phyloP scores from a whole-genome alignment of 1,140 invertebrate genomes.

The Lepidurus apus region DNA sequence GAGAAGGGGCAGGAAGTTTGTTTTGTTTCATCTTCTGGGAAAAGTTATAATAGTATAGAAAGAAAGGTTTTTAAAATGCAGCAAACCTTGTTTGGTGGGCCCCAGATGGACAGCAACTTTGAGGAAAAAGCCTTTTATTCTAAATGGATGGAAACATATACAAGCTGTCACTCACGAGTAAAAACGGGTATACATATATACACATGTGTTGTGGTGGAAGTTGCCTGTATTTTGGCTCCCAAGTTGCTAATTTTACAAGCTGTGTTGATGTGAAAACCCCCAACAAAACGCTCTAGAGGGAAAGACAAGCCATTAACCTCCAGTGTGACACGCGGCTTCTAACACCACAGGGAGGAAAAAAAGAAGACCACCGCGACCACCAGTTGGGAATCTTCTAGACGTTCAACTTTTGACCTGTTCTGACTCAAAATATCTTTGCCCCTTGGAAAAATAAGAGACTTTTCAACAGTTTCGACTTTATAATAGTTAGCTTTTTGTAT shows the following conservation, averaged over 20 bases:
- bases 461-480: background rate
- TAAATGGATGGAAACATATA: constrained; percentile 22
- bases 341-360: background rate
- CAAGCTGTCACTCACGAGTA: constrained; percentile 11
- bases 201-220: constrained; percentile 15
- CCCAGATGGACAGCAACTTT: background rate
- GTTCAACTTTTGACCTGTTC: background rate
- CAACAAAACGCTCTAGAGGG: constrained; percentile 2
- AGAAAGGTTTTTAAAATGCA: background rate
- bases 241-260: constrained; percentile 19
- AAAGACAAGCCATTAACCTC: constrained; percentile 21
- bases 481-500: background rate
- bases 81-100: background rate
- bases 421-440: background rate
- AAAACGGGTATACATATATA: background rate
- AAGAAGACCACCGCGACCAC: background rate
- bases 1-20: background rate
- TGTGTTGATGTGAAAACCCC: constrained; percentile 3
- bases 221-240: constrained; percentile 18
- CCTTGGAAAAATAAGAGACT: background rate
- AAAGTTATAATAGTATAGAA: background rate
- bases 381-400: background rate
- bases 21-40: background rate
- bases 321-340: background rate
- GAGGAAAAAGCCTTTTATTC: background rate